Evolutionary conservation across 2,797 vertebrate genomes (phyloP).

Genomic region (Ctenopoma kingsleyae): DNA sequence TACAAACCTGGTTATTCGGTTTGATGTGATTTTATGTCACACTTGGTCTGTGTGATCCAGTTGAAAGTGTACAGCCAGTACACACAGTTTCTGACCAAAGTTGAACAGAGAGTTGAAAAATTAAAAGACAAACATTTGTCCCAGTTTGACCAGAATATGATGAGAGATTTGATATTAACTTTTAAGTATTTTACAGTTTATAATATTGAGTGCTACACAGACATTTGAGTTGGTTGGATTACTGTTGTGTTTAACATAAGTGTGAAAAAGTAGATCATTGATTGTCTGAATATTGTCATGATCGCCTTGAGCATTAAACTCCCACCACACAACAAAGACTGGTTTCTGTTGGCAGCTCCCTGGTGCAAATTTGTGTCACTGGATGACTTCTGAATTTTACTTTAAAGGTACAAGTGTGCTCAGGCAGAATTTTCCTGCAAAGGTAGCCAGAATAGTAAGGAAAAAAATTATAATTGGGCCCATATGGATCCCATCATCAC

Average conservation of each 20-base stretch:
- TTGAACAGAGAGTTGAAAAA: no score
- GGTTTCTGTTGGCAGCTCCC: constrained; percentile 25
- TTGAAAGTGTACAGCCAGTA: no score
- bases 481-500: constrained; percentile 67
- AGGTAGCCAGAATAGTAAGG: constrained; percentile 28
- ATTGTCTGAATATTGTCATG: not conserved
- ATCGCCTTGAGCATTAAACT: constrained; percentile 17
- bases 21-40: not conserved
- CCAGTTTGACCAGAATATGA: not conserved
- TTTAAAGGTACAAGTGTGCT: constrained; percentile 27
- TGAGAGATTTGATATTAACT: not conserved
- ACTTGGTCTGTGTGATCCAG: not conserved
- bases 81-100: no score
- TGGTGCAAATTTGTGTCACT: constrained; percentile 26
- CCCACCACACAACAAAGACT: not conserved
- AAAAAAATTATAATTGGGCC: constrained; percentile 48
- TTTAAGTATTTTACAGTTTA: not conserved
- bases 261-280: not conserved
- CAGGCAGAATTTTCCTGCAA: constrained; percentile 32
- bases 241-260: not conserved
- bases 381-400: constrained; percentile 28
- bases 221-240: not conserved
- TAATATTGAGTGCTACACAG: not conserved
- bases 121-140: no score
- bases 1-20: not conserved